Evolutionary conservation across 2,113 vertebrate genomes (phyloP).

Genomic region (Pelmatolapia mariae): DNA sequence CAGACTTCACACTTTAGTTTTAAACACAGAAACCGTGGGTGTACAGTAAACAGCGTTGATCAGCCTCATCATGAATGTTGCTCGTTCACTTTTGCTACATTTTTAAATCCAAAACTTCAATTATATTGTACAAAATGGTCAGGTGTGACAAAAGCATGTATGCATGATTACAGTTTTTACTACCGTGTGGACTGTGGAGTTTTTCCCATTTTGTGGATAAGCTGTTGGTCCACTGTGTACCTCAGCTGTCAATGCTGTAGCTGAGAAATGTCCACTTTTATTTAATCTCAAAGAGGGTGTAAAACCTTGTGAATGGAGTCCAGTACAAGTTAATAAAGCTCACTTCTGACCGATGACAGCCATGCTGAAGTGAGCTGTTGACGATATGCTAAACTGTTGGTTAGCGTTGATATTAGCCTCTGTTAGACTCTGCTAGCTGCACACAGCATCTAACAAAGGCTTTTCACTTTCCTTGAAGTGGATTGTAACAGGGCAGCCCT

Average conservation of each 20-base stretch:
- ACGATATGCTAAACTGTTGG: background rate
- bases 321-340: accelerated
- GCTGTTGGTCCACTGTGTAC: accelerated
- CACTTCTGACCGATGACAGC: accelerated
- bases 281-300: accelerated
- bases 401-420: background rate
- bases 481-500: no score
- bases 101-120: accelerated
- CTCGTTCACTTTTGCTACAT: no score
- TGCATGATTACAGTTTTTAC: no score
- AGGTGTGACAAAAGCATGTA: background rate
- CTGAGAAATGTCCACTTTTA: background rate
- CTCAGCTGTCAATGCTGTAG: background rate
- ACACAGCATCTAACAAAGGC: background rate
- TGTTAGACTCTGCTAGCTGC: accelerated
- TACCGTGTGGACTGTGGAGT: accelerated
- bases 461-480: background rate
- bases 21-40: no score
- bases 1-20: no score
- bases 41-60: accelerated
- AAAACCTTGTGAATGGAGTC: accelerated
- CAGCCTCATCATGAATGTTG: no score
- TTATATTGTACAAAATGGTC: background rate
- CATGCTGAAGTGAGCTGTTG: accelerated
- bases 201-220: background rate